Evolutionary conservation across 2,113 vertebrate genomes (phyloP), one percentile per base, ranked within the genome.

Genomic region (Pipa parva): DNA sequence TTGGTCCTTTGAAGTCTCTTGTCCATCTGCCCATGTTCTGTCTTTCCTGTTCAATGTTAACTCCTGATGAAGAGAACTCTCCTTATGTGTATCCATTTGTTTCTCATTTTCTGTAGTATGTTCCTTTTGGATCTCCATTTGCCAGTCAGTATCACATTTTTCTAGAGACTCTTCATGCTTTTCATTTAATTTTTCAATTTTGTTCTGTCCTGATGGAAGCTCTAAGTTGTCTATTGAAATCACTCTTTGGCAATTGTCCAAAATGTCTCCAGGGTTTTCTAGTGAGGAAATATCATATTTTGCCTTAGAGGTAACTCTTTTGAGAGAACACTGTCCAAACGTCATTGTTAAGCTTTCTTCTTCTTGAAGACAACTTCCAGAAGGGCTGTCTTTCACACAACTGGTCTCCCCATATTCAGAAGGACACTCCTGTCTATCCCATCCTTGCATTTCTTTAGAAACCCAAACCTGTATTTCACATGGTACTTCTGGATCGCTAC

Each of bases 21-120:
- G 66, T 24, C 66, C 66, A 61, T 70, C 66, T 54, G 66, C 65
- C 65, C 65, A 68, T 59, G 65, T 60, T 39, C 66, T 70, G 8
- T 39, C 46, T 54, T 20, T 54, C 24, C 18, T 29, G 7, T 18
- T 29, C 25, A 61, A 25, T 24, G 49, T 42, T 1, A 25, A 61
- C 13, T 28, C 58, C 15, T 17, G 15, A 5, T 26, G 42, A 45
- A 22, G 9, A 54, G 24, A 61, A 1, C 17, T 18, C 10, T 52
- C 58, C 5, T 5, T 15, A n/a, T 12, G 12, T n/a, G 8, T 29
- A 52, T 61, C 58, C 11, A 11, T 5, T 50, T 26, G 7, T n/a
- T 37, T 11, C 26, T 15, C 15, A n/a, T 9, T 28, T 21, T 68
- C 29, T 37, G 46, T 67, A n/a, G 26, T 46, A 20, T 21, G 13